These are phyloP conservation scores for Elachura formosa DNA, from an alignment of 2,113 vertebrate species.

Conservation along the genomic window DNA sequence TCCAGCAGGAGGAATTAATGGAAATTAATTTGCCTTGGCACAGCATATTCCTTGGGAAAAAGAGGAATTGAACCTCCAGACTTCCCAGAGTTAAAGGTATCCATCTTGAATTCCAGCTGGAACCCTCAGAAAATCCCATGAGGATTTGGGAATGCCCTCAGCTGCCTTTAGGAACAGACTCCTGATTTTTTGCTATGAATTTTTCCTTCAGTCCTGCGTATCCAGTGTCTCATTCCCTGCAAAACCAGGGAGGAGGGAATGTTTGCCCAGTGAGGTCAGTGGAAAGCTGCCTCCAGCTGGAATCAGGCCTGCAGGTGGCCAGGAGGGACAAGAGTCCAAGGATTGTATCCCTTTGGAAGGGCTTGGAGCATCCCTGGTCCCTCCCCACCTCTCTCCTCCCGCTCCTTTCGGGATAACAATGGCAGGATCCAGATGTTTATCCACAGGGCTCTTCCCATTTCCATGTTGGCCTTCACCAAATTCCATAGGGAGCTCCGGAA, in stretches of 20 bases:
- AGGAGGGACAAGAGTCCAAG: neutral
- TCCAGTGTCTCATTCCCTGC: neutral
- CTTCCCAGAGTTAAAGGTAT: fast-evolving
- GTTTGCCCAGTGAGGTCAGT: conserved; percentile 14
- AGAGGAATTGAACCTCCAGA: neutral
- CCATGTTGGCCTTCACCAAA: neutral
- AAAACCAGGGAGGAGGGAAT: neutral
- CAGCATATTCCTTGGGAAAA: fast-evolving
- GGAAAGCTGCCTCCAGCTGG: conserved; percentile 23
- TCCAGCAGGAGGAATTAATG: fast-evolving
- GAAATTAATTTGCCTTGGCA: neutral
- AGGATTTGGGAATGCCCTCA: neutral
- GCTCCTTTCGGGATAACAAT: conserved; percentile 39
- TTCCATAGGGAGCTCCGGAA: neutral
- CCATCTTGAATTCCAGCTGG: neutral
- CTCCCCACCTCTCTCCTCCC: neutral
- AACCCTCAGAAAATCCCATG: neutral
- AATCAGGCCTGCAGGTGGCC: neutral
- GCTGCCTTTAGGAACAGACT: neutral
- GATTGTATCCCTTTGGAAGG: neutral
- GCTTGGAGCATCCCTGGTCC: neutral
- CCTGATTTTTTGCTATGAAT: fast-evolving
- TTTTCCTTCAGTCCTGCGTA: neutral
- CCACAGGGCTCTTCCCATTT: conserved; percentile 19
- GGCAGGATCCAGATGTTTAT: conserved; percentile 66